A percentile compares a stretch with the other conserved stretches of the same genome.
Conservation (phyloP, 2,888 invertebrate genomes). For the Antheraea assamensis region DNA sequence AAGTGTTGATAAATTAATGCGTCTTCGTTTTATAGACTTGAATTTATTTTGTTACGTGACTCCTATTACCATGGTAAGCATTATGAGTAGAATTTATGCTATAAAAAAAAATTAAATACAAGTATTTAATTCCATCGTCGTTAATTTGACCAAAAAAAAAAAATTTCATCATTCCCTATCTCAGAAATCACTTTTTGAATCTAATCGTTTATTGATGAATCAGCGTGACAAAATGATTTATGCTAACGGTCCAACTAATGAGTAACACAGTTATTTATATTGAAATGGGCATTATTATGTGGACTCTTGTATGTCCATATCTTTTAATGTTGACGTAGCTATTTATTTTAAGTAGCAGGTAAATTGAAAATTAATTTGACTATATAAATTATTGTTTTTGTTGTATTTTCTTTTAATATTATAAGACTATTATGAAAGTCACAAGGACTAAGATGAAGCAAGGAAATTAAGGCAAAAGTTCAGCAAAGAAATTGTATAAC, state of each 20-base stretch:
- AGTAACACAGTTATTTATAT: slow-evolving; percentile 42
- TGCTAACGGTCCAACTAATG: slow-evolving; percentile 28
- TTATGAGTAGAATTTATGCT: neutral
- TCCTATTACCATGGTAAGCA: slow-evolving; percentile 1
- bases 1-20: slow-evolving; percentile 19
- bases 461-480: neutral
- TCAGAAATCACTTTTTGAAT: slow-evolving; percentile 1
- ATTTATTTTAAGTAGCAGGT: slow-evolving; percentile 3
- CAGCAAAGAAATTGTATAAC: neutral
- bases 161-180: neutral
- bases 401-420: neutral
- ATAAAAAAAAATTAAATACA: slow-evolving; percentile 1
- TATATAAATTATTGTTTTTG: neutral
- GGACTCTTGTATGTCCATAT: slow-evolving; percentile 15
- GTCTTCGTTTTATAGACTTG: neutral
- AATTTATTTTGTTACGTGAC: neutral
- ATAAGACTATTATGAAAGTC: neutral
- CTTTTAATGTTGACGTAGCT: slow-evolving; percentile 11
- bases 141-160: neutral
- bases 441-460: neutral
- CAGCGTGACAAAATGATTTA: slow-evolving; percentile 42
- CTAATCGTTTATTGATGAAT: slow-evolving; percentile 31
- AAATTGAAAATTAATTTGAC: slow-evolving; percentile 11
- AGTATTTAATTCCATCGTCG: neutral
- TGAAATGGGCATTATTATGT: slow-evolving; percentile 11